Base-by-base conservation (phyloP, 2,113 vertebrate genomes). In the Struthio camelus region DNA sequence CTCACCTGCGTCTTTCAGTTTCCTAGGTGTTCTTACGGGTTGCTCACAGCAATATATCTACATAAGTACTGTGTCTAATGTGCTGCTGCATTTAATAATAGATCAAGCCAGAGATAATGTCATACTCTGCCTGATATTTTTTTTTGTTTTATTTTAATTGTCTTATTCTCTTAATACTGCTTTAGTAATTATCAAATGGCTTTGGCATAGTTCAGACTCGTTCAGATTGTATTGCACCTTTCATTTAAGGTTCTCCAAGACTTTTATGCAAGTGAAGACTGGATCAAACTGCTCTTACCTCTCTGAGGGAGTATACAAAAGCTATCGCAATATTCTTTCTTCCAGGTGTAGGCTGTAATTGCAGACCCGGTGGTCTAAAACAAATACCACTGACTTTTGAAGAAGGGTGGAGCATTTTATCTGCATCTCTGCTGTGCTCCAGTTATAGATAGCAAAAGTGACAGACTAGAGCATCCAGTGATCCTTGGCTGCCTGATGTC, bases 401-500 rank as follows among this genome's bases (percentile, higher is more conserved):
- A 62, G 30, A 34, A 14, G 27, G 76, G 48, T 23, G 46, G n/a
- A 51, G 3, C 2, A 2, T 87, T 79, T 81, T 14, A 16, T 25
- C 11, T 53, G 14, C 3, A 1, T 20, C 1, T 51, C 7, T 32
- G 24, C 51, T 82, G 46, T 87, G 87, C 8, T 34, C 14, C 34
- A 1, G 11, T 10, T 28, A 30, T 32, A 59, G n/a, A 1, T 18
- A 27, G 54, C 40, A 78, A 58, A 70, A 44, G 72, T 59, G 59
- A 28, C 65, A 75, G 38, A 27, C 6, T 18, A 64, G 27, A 23
- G 40, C 1, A 4, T 44, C 11, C 0, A 0, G 14, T 32, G 79
- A n/a, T 69, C 42, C 32, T 36, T 59, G 56, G 25, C 51, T 80
- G 28, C 48, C 48, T 30, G 1, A 4, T 58, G 36, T 70, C 23